A percentile compares a stretch with the other conserved stretches of the same genome.
Conservation (phyloP, 2,113 vertebrate species). For the Cichladusa arquata region DNA sequence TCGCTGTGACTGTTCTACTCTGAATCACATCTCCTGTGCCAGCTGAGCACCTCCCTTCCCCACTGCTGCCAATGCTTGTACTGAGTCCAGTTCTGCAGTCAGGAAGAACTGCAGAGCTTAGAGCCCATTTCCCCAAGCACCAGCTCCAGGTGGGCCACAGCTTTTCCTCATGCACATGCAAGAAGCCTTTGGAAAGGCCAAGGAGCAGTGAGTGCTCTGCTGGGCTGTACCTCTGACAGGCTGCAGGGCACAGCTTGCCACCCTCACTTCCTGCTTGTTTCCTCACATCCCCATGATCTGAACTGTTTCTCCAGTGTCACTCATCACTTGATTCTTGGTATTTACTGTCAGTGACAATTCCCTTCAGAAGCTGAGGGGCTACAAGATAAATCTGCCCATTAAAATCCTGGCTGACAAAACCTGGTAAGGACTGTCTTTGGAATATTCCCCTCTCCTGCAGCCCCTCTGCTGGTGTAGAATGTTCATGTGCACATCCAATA, state of each 20-base stretch:
- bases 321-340: background rate
- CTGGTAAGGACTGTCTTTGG: background rate
- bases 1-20: background rate
- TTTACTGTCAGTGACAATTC: background rate
- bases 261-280: background rate
- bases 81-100: background rate
- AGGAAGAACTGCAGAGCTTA: background rate
- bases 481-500: constrained; percentile 35
- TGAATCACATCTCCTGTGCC: background rate
- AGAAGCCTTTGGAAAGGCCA: background rate
- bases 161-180: background rate
- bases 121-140: background rate
- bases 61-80: background rate
- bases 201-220: background rate
- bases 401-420: background rate
- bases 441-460: background rate
- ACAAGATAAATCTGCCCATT: background rate
- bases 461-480: background rate
- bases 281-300: background rate
- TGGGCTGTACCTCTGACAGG: background rate
- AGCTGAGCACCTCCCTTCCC: background rate
- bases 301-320: background rate
- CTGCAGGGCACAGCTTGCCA: background rate
- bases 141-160: background rate
- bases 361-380: background rate